Base-by-base conservation (phyloP, 2,113 vertebrate species). In the Neofelis nebulosa region DNA sequence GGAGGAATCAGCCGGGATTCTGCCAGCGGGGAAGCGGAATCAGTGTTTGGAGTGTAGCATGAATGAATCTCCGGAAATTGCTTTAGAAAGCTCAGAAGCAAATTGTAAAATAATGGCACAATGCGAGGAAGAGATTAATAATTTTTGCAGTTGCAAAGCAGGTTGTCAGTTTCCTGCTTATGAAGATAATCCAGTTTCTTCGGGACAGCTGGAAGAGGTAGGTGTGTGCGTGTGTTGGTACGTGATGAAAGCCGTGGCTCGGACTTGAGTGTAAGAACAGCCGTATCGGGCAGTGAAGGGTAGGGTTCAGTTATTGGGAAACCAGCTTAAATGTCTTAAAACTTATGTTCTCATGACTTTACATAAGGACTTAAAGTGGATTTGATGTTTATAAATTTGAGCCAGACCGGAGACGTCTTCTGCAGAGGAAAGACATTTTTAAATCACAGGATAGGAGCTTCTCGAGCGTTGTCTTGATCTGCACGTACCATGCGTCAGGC, bases 131-230 rank as follows among this genome's bases (percentile, higher is more conserved):
- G 98, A 99, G 80, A 18, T 36, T 9, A 87, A 52, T 97, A 98
- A 98, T 97, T 99, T 98, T 94, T 99, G 99, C 98, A 98, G 98
- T 95, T 99, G 99, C 98, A 99, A 98, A 98, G 99, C 99, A 96
- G 99, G 98, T 89, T 99, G 99, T 98, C 99, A 99, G 94, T 98
- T 99, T 96, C 99, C 99, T 94, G 98, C 99, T 90, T 99, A 98
- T 3, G 99, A 99, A 98, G 99, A 99, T 94, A 98, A 99, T 57
- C 99, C 98, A 92, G 98, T 99, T 97, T 98, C 99, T 98, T 98
- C 99, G 95, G 99, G 98, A 98, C 99, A 99, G 85, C 98, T 99
- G 95, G 99, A 99, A 98, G 99, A 99, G 99, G 99, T 99, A 98
- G 81, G 98, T 98, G 96, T 91, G 71, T 78, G 1, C 13, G 3